Conservation (phyloP, 2,888 invertebrate species). For the Temnothorax rugatulus region DNA sequence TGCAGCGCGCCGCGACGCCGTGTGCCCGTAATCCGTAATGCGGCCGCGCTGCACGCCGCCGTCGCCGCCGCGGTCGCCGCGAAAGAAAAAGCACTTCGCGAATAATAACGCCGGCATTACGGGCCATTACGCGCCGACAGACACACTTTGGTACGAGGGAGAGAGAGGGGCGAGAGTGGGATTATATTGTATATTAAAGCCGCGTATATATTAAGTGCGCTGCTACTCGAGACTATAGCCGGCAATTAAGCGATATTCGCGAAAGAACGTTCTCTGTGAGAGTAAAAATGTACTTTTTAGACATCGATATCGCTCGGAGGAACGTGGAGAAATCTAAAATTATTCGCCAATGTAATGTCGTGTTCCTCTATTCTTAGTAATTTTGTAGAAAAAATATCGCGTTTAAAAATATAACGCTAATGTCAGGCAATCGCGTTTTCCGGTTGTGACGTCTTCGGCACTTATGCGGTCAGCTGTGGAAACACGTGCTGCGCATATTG, state of each 20-base stretch:
- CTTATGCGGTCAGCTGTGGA: constrained; percentile 49
- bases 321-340: neutral
- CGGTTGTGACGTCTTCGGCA: constrained; percentile 10
- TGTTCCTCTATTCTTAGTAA: neutral
- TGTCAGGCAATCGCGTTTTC: neutral
- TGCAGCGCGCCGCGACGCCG: constrained; percentile 27
- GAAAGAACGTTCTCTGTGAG: neutral
- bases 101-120: constrained; percentile 69
- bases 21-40: neutral
- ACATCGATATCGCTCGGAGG: neutral
- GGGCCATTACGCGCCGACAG: constrained; percentile 65
- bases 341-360: neutral
- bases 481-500: constrained; percentile 51
- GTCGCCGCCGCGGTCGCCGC: constrained; percentile 42
- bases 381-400: neutral
- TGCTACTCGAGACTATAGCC: constrained; percentile 60
- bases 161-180: constrained; percentile 1
- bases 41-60: constrained; percentile 20
- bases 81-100: constrained; percentile 68
- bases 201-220: constrained; percentile 42
- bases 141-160: constrained; percentile 37
- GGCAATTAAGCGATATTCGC: constrained; percentile 63
- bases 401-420: neutral
- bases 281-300: neutral
- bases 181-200: constrained; percentile 64